Evolutionary conservation across 2,888 invertebrate species (phyloP).

Genomic region (Nemurella pictetii): DNA sequence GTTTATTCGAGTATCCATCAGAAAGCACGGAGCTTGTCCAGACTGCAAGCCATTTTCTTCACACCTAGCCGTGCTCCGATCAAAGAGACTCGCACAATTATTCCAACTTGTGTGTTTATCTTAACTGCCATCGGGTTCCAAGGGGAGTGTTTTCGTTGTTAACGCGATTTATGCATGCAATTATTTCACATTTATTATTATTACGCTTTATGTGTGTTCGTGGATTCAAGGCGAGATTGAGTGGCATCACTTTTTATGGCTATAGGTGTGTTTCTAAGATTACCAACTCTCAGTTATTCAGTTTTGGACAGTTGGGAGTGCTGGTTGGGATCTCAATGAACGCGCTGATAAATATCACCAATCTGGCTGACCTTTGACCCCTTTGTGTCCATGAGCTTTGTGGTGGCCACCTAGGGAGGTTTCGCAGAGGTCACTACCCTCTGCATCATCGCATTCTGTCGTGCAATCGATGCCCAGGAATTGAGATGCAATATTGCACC

Average conservation of each 20-base stretch:
- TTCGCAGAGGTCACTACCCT: not conserved
- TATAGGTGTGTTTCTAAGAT: not conserved
- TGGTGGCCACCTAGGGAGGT: not conserved
- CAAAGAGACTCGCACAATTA: not conserved
- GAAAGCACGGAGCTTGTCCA: not conserved
- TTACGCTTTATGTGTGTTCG: not conserved
- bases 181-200: not conserved
- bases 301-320: not conserved
- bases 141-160: not conserved
- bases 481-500: not conserved
- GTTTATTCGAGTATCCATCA: not conserved
- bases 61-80: not conserved
- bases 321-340: not conserved
- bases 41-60: not conserved
- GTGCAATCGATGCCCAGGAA: not conserved
- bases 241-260: not conserved
- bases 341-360: not conserved
- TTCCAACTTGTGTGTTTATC: not conserved
- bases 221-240: not conserved
- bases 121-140: not conserved
- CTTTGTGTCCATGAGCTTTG: no score
- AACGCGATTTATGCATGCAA: not conserved
- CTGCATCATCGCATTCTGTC: not conserved
- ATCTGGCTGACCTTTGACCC: conserved; percentile 1
- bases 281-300: not conserved